phyloP scores from a whole-genome alignment of 2,113 vertebrate species.

The Eulemur macaco region DNA sequence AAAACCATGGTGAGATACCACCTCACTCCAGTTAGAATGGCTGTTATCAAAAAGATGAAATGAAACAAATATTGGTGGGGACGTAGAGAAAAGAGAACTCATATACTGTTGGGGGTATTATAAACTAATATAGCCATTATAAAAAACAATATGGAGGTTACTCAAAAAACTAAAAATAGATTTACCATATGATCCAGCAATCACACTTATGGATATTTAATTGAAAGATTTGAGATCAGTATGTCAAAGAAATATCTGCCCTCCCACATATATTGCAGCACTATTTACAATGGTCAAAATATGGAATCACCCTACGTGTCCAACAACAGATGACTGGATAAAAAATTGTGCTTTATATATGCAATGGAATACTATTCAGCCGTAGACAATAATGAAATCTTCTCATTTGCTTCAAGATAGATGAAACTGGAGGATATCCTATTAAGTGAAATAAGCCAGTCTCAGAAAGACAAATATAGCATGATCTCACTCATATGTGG shows the following conservation, averaged over 20 bases:
- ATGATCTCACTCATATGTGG: background rate
- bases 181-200: background rate
- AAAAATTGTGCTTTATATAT: background rate
- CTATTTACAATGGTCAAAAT: background rate
- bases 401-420: background rate
- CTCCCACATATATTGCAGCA: background rate
- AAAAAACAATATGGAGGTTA: background rate
- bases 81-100: background rate
- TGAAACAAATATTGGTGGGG: background rate
- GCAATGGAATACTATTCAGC: background rate
- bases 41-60: background rate
- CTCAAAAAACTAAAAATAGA: background rate
- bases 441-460: background rate
- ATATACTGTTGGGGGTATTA: background rate
- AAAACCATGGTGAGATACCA: background rate
- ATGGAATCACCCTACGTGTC: background rate
- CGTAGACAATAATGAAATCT: background rate
- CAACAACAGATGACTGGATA: background rate
- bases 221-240: background rate
- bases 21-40: background rate
- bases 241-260: background rate
- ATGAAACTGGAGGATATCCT: background rate
- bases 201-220: background rate
- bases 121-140: background rate
- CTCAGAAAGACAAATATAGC: background rate